phyloP scores from a whole-genome alignment of 2,888 invertebrate genomes.

The Scaptomyza cyrtandrae region DNA sequence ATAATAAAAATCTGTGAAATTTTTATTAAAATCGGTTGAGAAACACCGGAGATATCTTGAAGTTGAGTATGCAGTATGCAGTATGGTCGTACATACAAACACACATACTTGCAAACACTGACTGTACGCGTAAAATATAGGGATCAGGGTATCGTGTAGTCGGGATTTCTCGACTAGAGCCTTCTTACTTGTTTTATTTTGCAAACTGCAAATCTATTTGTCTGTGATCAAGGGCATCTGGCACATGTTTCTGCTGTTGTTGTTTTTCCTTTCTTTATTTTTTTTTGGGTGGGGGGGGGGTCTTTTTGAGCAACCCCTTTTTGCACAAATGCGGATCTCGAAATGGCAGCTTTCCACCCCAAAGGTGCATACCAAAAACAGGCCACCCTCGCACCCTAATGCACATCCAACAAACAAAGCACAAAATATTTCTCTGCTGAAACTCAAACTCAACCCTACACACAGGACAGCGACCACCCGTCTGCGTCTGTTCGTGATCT shows the following conservation, averaged over 20 bases:
- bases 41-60: too few relatives aligned
- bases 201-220: conserved; percentile 2
- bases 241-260: conserved; percentile 4
- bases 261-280: neutral
- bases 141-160: too few relatives aligned
- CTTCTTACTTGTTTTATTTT: too few relatives aligned
- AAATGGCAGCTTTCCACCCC: conserved; percentile 56
- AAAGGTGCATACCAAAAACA: conserved; percentile 22
- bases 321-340: conserved; percentile 45
- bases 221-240: conserved; percentile 61
- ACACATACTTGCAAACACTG: too few relatives aligned
- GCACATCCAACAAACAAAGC: neutral
- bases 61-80: too few relatives aligned
- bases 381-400: conserved; percentile 60
- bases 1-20: too few relatives aligned
- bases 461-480: conserved; percentile 60
- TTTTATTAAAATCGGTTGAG: too few relatives aligned
- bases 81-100: too few relatives aligned
- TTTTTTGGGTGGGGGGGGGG: too few relatives aligned
- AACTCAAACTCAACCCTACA: conserved; percentile 2
- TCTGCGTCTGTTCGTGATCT: conserved; percentile 61
- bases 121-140: too few relatives aligned
- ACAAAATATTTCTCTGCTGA: neutral
- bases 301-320: conserved; percentile 52
- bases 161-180: too few relatives aligned